phyloP scores from a whole-genome alignment of 1,140 invertebrate species.

The Meloidogyne exigua region DNA sequence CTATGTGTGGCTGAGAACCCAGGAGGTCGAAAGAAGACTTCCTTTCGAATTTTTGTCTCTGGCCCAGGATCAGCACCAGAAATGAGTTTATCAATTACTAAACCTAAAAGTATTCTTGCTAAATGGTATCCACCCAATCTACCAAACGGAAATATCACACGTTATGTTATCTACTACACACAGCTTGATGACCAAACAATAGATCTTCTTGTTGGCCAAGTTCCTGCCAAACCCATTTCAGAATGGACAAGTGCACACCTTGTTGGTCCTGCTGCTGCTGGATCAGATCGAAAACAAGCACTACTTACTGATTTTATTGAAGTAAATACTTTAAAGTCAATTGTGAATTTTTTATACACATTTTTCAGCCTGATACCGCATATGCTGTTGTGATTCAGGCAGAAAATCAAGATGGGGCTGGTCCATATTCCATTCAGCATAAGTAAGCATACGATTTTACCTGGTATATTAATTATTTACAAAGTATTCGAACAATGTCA shows the following conservation, averaged over 20 bases:
- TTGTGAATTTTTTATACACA: neutral
- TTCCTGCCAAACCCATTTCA: conserved; percentile 54
- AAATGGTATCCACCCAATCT: conserved; percentile 58
- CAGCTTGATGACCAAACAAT: conserved; percentile 59
- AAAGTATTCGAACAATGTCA: conserved; percentile 23
- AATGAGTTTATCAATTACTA: conserved; percentile 50
- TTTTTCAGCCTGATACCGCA: conserved; percentile 43
- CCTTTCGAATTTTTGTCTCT: conserved; percentile 57
- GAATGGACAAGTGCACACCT: conserved; percentile 57
- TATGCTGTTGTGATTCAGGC: conserved; percentile 62
- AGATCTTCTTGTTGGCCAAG: conserved; percentile 52
- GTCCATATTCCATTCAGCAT: conserved; percentile 60
- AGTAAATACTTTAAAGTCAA: conserved; percentile 31
- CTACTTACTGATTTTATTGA: conserved; percentile 54
- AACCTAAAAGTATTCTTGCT: conserved; percentile 57
- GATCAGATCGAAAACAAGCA: conserved; percentile 54
- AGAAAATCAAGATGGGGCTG: conserved; percentile 61
- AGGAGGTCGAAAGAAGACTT: conserved; percentile 52
- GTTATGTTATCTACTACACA: conserved; percentile 63
- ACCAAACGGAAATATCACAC: conserved; percentile 60
- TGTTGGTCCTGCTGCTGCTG: conserved; percentile 47
- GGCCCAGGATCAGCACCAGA: conserved; percentile 62
- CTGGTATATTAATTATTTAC: neutral
- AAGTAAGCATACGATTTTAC: conserved; percentile 11
- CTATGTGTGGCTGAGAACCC: conserved; percentile 60